phyloP scores from a whole-genome alignment of 2,888 invertebrate genomes.

The Trachelus troglodyta region DNA sequence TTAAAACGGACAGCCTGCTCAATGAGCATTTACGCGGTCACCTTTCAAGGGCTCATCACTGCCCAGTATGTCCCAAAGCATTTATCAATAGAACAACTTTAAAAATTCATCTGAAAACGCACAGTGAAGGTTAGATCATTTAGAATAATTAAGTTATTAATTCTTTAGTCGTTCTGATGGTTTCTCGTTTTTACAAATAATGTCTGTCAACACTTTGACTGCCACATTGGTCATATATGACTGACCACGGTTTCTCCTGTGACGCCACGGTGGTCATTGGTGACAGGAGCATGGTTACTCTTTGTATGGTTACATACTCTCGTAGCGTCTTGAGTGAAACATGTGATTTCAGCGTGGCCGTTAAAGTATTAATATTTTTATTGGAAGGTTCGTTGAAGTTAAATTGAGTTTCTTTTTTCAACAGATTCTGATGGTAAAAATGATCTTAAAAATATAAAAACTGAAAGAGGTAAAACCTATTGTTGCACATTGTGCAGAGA shows the following conservation, averaged over 20 bases:
- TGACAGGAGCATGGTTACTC: too few species aligned
- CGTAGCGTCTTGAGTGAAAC: too few species aligned
- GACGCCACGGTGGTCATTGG: too few species aligned
- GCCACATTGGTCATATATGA: too few species aligned
- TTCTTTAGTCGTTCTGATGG: background rate
- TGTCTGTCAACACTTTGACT: background rate
- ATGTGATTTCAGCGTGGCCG: too few species aligned
- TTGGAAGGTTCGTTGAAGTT: background rate
- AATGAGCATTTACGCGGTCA: conserved; percentile 50
- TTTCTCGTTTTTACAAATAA: background rate
- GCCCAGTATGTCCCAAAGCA: conserved; percentile 49
- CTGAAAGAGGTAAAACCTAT: conserved; percentile 1
- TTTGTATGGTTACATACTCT: too few species aligned
- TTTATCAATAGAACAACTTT: conserved; percentile 52
- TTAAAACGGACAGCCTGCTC: conserved; percentile 34
- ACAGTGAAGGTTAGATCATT: conserved; percentile 24
- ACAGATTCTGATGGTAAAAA: background rate
- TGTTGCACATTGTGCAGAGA: conserved; percentile 12
- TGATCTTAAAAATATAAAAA: background rate
- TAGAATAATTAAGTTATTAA: background rate
- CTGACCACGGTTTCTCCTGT: too few species aligned
- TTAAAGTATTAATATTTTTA: background rate
- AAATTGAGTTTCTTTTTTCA: conserved; percentile 2
- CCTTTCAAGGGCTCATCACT: conserved; percentile 44
- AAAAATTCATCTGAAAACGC: conserved; percentile 49